Base-by-base conservation (phyloP, 2,888 invertebrate species). In the Oligia latruncula region DNA sequence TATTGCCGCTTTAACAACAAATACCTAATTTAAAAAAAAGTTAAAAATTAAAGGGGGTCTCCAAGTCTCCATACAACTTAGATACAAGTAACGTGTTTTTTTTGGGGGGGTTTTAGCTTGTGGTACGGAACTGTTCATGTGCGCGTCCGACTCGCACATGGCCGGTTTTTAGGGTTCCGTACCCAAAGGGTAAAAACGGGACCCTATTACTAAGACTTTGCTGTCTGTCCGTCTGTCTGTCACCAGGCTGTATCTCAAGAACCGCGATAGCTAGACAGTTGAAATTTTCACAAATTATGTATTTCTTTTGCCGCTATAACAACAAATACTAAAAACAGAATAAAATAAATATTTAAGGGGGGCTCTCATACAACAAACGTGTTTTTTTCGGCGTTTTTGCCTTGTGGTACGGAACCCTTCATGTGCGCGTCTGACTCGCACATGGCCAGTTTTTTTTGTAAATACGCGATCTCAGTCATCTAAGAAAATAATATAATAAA, bases 401-500 rank as follows among this genome's bases (percentile, higher is more conserved):
- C 9, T 58, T 58, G 23, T 58, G 23, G 23, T 23, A 58, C 58
- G 58, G 58, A 58, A 58, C 23, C 58, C 3, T 58, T 58, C 9
- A 3, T 11, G 58, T 58, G 23, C 23, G 23, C 2, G 23, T 58
- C 55, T 23, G 11, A 58, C 1, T 58, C 58, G 58, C 58, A 23
- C 9, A 23, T 58, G 23, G 58, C 23, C 23, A 9, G 58, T 58
- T 58, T 58, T 35, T 29, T 52, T 86, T 68, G 79, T 83, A 71
- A 74, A 80, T 76, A 78, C 64, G 78, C 79, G 77, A 83, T 79
- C 75, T 79, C 71, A 74, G 80, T 77, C 78, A 70, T 49, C 70
- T 80, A n/a, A 65, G 35, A 40, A 15, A 73, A 77, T 80, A 81
- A 81, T 74, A 77, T 80, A 80, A 81, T 74, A 77, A 70, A 87